phyloP scores from a whole-genome alignment of 2,888 invertebrate species.

The Serrognathus titanus region DNA sequence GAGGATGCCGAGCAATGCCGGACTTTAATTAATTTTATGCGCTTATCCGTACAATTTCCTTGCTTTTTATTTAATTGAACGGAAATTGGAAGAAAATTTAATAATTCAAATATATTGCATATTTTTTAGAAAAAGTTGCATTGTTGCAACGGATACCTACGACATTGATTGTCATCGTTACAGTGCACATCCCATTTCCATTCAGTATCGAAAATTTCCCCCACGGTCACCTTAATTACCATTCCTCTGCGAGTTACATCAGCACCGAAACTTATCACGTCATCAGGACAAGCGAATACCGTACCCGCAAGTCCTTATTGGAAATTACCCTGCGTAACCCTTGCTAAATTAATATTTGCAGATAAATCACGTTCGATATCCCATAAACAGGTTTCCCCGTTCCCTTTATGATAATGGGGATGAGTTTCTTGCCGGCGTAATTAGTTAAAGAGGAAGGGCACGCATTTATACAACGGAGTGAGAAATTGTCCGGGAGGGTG shows the following conservation, averaged over 20 bases:
- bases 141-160: background rate
- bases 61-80: no score
- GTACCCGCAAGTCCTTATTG: background rate
- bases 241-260: background rate
- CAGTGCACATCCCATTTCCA: conserved; percentile 1
- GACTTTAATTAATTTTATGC: no score
- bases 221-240: background rate
- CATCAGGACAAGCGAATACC: background rate
- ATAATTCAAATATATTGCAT: no score
- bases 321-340: background rate
- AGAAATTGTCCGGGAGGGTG: conserved; percentile 17
- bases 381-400: background rate
- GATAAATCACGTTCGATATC: background rate
- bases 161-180: background rate
- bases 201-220: background rate
- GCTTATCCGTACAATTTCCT: no score
- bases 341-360: conserved; percentile 3
- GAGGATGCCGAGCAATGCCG: no score
- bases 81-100: no score
- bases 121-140: no score
- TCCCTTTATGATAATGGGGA: background rate
- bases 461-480: background rate
- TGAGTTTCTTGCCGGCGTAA: background rate
- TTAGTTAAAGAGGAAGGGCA: background rate
- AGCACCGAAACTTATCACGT: background rate